phyloP scores from a whole-genome alignment of 64 coral and sea anemone genomes.

The Porites australiensis region DNA sequence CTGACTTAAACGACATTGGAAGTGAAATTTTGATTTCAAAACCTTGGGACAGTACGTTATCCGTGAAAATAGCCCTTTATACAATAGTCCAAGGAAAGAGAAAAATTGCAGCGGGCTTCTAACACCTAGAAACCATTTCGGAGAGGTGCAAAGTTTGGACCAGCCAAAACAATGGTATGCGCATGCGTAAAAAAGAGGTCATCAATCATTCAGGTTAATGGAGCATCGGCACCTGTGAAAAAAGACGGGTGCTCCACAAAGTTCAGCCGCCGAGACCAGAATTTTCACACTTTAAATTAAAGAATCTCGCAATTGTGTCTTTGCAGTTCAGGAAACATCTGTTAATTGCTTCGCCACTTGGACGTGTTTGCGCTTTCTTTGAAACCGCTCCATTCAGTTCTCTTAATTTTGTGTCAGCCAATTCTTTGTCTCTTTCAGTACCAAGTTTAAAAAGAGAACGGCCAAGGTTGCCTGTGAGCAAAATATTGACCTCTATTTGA shows the following conservation, averaged over 20 bases:
- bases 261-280: background rate
- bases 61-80: background rate
- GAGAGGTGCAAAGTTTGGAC: background rate
- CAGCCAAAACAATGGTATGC: background rate
- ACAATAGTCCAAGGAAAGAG: background rate
- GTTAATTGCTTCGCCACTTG: background rate
- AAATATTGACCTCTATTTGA: background rate
- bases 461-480: background rate
- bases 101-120: background rate
- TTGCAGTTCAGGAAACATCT: background rate
- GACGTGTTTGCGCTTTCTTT: background rate
- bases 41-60: too few relatives aligned
- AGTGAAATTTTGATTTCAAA: background rate
- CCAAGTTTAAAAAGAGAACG: background rate
- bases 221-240: background rate
- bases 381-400: background rate
- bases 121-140: background rate
- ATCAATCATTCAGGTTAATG: constrained; percentile 28
- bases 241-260: background rate
- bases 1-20: background rate
- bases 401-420: background rate
- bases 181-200: background rate
- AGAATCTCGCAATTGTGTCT: background rate
- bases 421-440: background rate
- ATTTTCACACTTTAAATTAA: constrained; percentile 30